Evolutionary conservation across 2,113 vertebrate species (phyloP).

Genomic region (Alligator mississippiensis): DNA sequence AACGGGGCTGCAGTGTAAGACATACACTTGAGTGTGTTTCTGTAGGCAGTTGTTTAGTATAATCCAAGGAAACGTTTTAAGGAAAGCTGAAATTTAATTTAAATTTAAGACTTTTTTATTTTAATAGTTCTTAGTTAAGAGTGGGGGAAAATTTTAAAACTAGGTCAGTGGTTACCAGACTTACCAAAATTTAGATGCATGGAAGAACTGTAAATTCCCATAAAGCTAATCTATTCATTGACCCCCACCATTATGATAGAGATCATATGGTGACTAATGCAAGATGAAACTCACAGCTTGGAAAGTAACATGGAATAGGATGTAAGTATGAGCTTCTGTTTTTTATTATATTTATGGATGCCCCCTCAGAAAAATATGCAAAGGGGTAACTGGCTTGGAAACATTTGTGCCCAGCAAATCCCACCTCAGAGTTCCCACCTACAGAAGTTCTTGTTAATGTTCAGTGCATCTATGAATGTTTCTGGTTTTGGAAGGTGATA

Average conservation of each 20-base stretch:
- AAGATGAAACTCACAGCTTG: constrained; percentile 99
- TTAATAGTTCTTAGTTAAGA: constrained; percentile 80
- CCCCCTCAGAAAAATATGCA: constrained; percentile 98
- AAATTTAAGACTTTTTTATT: constrained; percentile 78
- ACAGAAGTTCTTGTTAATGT: constrained; percentile 77
- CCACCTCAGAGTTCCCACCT: constrained; percentile 75
- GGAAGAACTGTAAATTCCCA: constrained; percentile 99
- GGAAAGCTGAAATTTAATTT: constrained; percentile 73
- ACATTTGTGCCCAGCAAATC: constrained; percentile 76
- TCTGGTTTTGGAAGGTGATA: constrained; percentile 67
- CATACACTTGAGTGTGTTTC: constrained; percentile 79
- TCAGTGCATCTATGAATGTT: constrained; percentile 76
- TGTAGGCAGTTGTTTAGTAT: constrained; percentile 78
- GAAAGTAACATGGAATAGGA: constrained; percentile 99
- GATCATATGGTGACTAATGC: constrained; percentile 99
- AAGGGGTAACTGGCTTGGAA: constrained; percentile 96
- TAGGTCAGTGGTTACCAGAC: constrained; percentile 86
- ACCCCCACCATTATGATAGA: constrained; percentile 99
- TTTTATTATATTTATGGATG: constrained; percentile 98
- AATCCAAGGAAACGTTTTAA: constrained; percentile 74
- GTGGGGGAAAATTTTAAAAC: constrained; percentile 81
- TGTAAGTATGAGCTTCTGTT: constrained; percentile 99
- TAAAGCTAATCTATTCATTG: constrained; percentile 99
- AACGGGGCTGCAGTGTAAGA: constrained; percentile 75
- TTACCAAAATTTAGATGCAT: constrained; percentile 99